A percentile compares a stretch with the other conserved stretches of the same genome.
These are phyloP conservation scores for Onychorhynchus coronatus DNA, from an alignment of 2,113 vertebrate species.

Conservation along the genomic window DNA sequence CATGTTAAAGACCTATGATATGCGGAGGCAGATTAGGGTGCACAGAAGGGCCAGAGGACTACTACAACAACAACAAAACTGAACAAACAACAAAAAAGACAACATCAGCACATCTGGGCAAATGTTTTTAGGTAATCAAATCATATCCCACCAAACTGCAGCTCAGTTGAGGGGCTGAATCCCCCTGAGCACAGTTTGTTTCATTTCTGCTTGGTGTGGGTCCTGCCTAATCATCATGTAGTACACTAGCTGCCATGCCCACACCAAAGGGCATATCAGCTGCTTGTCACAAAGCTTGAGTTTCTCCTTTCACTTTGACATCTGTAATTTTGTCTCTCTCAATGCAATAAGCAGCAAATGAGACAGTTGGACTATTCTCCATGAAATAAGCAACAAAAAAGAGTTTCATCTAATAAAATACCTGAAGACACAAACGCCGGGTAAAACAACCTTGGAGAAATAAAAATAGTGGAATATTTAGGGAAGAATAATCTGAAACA, in stretches of 20 bases:
- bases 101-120: neutral
- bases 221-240: neutral
- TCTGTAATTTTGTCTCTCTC: neutral
- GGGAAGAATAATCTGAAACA: neutral
- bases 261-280: neutral
- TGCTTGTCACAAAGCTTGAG: neutral
- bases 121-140: neutral
- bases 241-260: neutral
- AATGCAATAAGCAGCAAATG: neutral
- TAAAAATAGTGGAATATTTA: neutral
- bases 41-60: neutral
- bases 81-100: neutral
- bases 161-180: neutral
- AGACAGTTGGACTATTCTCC: neutral
- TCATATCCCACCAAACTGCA: neutral
- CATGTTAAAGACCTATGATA: neutral
- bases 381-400: neutral
- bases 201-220: neutral
- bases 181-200: fast-evolving
- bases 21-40: neutral
- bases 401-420: neutral
- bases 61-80: neutral
- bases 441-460: neutral
- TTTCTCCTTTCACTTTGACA: neutral
- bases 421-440: neutral